These are phyloP conservation scores for Dendrolimus punctatus DNA, from an alignment of 1,140 invertebrate genomes.

Conservation along the genomic window DNA sequence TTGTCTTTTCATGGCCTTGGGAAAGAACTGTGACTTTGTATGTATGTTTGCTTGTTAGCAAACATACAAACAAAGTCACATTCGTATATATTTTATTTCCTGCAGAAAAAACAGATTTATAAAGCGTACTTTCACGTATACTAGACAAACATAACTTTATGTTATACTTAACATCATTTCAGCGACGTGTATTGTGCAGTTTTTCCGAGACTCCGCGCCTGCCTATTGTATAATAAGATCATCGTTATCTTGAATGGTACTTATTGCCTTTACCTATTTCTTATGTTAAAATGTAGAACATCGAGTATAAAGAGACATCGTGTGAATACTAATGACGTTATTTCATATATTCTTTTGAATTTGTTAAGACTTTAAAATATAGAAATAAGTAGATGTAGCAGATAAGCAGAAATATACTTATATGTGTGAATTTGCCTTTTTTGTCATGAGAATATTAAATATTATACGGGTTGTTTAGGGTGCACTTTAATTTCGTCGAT, in stretches of 20 bases:
- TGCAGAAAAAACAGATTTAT: constrained; percentile 1
- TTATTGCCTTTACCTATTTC: constrained; percentile 1
- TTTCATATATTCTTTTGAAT: constrained; percentile 1
- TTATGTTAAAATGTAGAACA: constrained; percentile 8
- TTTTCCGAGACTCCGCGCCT: constrained; percentile 2
- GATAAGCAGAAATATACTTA: too few relatives aligned
- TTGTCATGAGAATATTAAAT: too few relatives aligned
- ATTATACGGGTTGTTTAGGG: too few relatives aligned
- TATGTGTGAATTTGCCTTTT: too few relatives aligned
- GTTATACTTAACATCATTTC: constrained; percentile 16
- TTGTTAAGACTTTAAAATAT: neutral
- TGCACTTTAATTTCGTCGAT: too few relatives aligned
- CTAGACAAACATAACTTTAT: constrained; percentile 11
- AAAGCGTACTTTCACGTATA: constrained; percentile 6
- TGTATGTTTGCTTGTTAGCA: too few relatives aligned
- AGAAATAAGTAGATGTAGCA: neutral
- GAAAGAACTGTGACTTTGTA: too few relatives aligned
- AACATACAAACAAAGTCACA: too few relatives aligned
- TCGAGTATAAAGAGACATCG: constrained; percentile 6
- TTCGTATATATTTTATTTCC: neutral
- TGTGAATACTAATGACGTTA: constrained; percentile 5
- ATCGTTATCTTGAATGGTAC: constrained; percentile 5
- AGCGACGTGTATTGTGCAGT: constrained; percentile 7
- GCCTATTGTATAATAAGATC: constrained; percentile 13
- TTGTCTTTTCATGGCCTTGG: too few relatives aligned